Evolutionary conservation across 2,113 vertebrate genomes (phyloP), one percentile per base, ranked within the genome.

Genomic region (Embiotoca jacksoni): DNA sequence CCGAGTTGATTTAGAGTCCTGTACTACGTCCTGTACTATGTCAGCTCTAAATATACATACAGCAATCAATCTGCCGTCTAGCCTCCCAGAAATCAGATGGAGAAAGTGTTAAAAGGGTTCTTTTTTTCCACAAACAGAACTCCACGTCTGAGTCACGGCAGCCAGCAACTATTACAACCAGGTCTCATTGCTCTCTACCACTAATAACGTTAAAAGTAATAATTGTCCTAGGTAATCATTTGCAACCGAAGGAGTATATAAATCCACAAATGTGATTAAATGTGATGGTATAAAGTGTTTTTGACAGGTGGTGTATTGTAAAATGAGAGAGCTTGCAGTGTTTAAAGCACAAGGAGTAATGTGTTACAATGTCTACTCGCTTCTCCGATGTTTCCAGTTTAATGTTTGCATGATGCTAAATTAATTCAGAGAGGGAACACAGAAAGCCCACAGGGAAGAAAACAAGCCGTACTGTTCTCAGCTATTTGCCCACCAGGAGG

Each of bases 1-100:
- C 72, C 10, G 37, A 76, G 70, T 39, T 84, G 72, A 92, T 90
- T 91, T 91, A 91, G 23, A 33, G 30, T 57, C 7, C 37, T 55
- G 16, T 65, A 47, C 73, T 61, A 49, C 58, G 30, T 57, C 7
- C 37, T 55, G 16, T 65, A 47, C 73, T 61, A 49, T 61, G 75
- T 92, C 83, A 82, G 54, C 72, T 82, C 81, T 82, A 84, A 89
- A 91, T 86, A 86, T 84, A 84, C 80, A 62, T 33, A 72, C 58
- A 59, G 64, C 68, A 59, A 84, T 90, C 72, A 77, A 85, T 92
- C 84, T 78, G 68, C 15, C 5, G 2, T 31, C 37, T 55, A 69
- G 72, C 71, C 81, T 85, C 67, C 14, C 31, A 54, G 50, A 90
- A 80, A 50, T 59, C 2, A 2, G 56, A 72, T 53, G 11, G 66